Conservation (phyloP, 1,140 invertebrate species). For the Protaetia brevitarsis region DNA sequence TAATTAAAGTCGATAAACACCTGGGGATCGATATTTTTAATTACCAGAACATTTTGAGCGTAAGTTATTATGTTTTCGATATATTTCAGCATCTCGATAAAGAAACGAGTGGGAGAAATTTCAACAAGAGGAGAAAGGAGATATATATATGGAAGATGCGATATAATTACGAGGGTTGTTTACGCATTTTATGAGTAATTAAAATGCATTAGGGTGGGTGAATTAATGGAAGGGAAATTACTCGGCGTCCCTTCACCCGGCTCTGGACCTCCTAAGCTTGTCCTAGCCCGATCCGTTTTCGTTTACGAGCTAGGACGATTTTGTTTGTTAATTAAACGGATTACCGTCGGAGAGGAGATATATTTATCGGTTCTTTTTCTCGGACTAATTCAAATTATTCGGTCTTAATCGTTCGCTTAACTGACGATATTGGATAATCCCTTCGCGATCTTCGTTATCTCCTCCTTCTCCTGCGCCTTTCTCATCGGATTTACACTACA, state of each 20-base stretch:
- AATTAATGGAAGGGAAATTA: not conserved
- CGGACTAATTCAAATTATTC: not conserved
- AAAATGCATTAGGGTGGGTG: not conserved
- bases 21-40: too few species aligned
- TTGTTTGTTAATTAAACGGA: not conserved
- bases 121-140: not conserved
- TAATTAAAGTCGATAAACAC: too few species aligned
- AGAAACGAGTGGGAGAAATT: not conserved
- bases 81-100: not conserved
- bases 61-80: too few species aligned
- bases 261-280: not conserved
- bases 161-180: not conserved
- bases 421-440: not conserved
- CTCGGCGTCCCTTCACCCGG: not conserved
- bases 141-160: not conserved
- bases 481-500: too few species aligned
- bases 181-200: not conserved
- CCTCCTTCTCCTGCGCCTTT: not conserved
- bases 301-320: not conserved
- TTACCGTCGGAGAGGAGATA: not conserved
- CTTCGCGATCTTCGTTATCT: not conserved
- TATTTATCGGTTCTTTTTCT: not conserved
- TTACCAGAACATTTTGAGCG: too few species aligned
- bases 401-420: not conserved
- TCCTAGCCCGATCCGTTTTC: not conserved